Conservation (phyloP, 2,888 invertebrate species). For the Coleophora flavipennella region DNA sequence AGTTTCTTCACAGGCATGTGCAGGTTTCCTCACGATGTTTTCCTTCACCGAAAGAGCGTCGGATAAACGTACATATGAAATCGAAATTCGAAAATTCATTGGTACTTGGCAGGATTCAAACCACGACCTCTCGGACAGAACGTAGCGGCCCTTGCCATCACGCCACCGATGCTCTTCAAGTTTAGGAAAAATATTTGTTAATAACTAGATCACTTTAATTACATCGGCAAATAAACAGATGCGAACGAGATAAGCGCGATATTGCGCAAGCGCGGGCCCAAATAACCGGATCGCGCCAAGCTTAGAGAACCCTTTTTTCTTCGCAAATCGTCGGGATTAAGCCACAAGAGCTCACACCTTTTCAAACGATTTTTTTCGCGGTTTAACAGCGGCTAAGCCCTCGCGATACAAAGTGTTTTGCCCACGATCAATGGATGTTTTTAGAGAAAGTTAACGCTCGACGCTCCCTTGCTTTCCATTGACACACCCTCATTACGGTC, state of each 20-base stretch:
- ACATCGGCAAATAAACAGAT: slow-evolving; percentile 52
- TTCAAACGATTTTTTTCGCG: slow-evolving; percentile 59
- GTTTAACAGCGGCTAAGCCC: slow-evolving; percentile 49
- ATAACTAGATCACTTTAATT: no score
- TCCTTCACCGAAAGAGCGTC: no score
- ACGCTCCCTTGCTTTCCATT: slow-evolving; percentile 31
- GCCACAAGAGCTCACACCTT: slow-evolving; percentile 60
- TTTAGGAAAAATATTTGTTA: no score
- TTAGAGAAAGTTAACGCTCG: slow-evolving; percentile 34
- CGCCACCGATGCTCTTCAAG: no score
- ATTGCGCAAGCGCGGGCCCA: slow-evolving; percentile 39
- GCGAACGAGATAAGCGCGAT: slow-evolving; percentile 45
- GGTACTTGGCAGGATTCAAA: no score
- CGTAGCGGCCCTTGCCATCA: no score
- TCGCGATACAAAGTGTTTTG: slow-evolving; percentile 52
- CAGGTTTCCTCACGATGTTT: no score
- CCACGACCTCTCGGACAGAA: no score
- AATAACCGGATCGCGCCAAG: slow-evolving; percentile 38
- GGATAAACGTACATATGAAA: no score
- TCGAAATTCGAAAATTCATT: no score
- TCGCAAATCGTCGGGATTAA: slow-evolving; percentile 68
- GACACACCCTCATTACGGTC: slow-evolving; percentile 21
- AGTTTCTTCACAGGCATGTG: no score
- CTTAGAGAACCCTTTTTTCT: slow-evolving; percentile 62
- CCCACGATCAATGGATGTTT: slow-evolving; percentile 42